phyloP scores from a whole-genome alignment of 2,797 vertebrate genomes.

The Aldrovandia affinis region DNA sequence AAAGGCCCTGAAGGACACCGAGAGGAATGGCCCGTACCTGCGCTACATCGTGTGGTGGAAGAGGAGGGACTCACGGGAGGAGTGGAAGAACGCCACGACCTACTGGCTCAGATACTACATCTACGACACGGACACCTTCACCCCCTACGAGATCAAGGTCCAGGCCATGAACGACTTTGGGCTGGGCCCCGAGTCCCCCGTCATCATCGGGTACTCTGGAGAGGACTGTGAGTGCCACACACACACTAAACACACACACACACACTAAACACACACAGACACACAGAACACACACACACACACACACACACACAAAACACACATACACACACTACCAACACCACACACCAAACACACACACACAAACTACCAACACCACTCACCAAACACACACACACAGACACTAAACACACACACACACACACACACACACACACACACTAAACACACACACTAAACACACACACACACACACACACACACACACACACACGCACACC shows the following conservation, averaged over 20 bases:
- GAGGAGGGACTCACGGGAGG: conserved; percentile 83
- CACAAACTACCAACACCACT: no score
- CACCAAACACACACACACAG: background rate
- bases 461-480: no score
- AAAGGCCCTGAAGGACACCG: conserved; percentile 79
- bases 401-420: conserved; percentile 1
- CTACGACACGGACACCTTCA: conserved; percentile 92
- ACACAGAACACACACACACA: background rate
- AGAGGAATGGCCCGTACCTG: conserved; percentile 91
- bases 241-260: background rate
- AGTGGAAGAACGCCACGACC: conserved; percentile 92
- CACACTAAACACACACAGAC: no score
- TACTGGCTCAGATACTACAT: conserved; percentile 84
- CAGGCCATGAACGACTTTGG: conserved; percentile 95
- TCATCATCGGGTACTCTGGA: conserved; percentile 89
- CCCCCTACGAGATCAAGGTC: conserved; percentile 92
- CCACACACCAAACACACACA: no score
- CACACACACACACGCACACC: no score
- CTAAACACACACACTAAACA: background rate
- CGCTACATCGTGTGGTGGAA: conserved; percentile 93
- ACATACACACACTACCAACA: background rate
- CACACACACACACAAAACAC: background rate
- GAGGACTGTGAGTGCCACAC: conserved; percentile 89
- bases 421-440: background rate
- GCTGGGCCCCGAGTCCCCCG: conserved; percentile 85